Evolutionary conservation across 2,888 invertebrate genomes (phyloP).

Genomic region (Sarcophaga rosellei): DNA sequence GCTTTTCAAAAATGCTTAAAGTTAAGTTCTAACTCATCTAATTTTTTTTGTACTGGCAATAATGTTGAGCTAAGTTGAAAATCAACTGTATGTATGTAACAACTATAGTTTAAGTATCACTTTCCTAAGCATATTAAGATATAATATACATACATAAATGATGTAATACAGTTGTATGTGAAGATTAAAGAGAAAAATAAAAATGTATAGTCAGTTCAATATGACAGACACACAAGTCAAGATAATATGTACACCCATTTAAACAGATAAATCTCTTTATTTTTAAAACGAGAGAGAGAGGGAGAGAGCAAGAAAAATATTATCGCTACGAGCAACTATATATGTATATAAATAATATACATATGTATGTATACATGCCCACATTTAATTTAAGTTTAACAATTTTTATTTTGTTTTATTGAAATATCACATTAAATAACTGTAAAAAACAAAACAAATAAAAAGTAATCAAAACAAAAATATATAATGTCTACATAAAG

Average conservation of each 20-base stretch:
- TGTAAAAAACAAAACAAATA: background rate
- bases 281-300: background rate
- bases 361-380: background rate
- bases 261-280: no score
- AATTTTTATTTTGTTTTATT: background rate
- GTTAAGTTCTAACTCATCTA: no score
- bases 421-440: background rate
- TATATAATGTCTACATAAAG: background rate
- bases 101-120: background rate
- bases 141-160: no score
- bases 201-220: no score
- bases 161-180: slow-evolving; percentile 13
- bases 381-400: background rate
- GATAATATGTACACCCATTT: no score
- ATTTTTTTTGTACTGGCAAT: no score
- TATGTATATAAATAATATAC: no score
- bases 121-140: background rate
- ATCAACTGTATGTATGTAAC: no score
- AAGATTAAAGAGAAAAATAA: slow-evolving; percentile 2
- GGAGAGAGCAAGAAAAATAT: background rate
- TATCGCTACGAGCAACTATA: no score
- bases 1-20: no score
- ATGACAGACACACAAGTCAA: no score
- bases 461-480: background rate
- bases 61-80: no score